A percentile compares a stretch with the other conserved stretches of the same genome.
phyloP scores from a whole-genome alignment of 2,113 vertebrate species.

The Scomber japonicus region DNA sequence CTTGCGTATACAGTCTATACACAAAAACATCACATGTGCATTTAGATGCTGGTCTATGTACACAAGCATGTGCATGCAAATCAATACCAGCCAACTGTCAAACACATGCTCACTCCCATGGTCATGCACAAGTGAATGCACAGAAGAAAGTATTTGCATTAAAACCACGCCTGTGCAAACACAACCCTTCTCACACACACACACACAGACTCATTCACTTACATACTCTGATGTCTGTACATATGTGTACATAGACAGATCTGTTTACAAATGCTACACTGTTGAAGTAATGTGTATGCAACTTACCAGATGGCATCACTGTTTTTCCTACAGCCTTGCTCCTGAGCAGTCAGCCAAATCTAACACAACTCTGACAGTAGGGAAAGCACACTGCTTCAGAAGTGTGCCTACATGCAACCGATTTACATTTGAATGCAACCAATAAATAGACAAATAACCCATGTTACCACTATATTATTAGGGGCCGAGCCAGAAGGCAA shows the following conservation, averaged over 20 bases:
- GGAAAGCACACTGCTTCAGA: not conserved
- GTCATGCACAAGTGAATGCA: conserved; percentile 12
- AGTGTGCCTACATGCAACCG: too few species aligned
- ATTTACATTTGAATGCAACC: not conserved
- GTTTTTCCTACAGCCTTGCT: conserved; percentile 20
- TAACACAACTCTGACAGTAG: conserved; percentile 16
- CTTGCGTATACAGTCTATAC: not conserved
- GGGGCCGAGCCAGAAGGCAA: too few species aligned
- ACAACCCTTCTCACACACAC: conserved; percentile 16
- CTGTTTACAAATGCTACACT: conserved; percentile 39
- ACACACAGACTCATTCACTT: not conserved
- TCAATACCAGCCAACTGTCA: conserved; percentile 9
- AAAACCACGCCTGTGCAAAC: not conserved
- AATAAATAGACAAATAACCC: not conserved
- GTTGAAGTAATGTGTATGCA: conserved; percentile 35
- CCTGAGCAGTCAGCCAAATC: conserved; percentile 34
- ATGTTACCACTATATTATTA: not conserved
- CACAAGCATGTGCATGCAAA: not conserved
- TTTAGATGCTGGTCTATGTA: too few species aligned
- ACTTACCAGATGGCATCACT: conserved; percentile 48
- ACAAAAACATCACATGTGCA: not conserved
- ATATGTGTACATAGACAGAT: conserved; percentile 28
- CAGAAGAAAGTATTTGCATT: not conserved
- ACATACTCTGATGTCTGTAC: not conserved
- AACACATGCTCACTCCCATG: not conserved